A percentile compares a stretch with the other conserved stretches of the same genome.
Conservation (phyloP, 2,113 vertebrate genomes). For the Pontoporia blainvillei region DNA sequence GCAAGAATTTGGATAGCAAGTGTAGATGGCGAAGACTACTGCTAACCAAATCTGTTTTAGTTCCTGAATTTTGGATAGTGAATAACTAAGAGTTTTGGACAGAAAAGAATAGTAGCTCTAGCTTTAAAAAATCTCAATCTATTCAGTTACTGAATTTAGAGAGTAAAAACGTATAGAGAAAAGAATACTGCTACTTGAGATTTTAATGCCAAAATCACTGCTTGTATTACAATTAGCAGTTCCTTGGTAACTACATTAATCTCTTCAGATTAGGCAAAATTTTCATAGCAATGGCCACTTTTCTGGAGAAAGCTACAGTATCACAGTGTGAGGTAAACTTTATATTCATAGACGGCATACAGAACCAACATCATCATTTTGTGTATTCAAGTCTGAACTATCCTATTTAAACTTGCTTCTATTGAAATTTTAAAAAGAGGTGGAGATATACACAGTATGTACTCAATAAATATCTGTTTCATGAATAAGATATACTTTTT, state of each 20-base stretch:
- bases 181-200: not conserved
- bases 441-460: not conserved
- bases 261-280: not conserved
- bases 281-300: not conserved
- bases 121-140: not conserved
- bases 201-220: slow-evolving; percentile 10
- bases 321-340: not conserved
- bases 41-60: not conserved
- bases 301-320: not conserved
- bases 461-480: slow-evolving; percentile 15
- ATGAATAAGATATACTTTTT: slow-evolving; percentile 19
- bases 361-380: not conserved
- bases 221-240: not conserved
- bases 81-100: not conserved
- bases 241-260: not conserved
- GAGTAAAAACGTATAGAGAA: not conserved
- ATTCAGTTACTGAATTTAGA: not conserved
- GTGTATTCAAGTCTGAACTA: not conserved
- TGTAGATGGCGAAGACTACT: not conserved
- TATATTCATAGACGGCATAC: not conserved
- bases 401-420: not conserved
- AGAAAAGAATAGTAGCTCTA: not conserved
- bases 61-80: not conserved
- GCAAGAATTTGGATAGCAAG: slow-evolving; percentile 7
- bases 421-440: not conserved